Evolutionary conservation across 1,140 invertebrate species (phyloP).

Genomic region (Dreissena polymorpha): DNA sequence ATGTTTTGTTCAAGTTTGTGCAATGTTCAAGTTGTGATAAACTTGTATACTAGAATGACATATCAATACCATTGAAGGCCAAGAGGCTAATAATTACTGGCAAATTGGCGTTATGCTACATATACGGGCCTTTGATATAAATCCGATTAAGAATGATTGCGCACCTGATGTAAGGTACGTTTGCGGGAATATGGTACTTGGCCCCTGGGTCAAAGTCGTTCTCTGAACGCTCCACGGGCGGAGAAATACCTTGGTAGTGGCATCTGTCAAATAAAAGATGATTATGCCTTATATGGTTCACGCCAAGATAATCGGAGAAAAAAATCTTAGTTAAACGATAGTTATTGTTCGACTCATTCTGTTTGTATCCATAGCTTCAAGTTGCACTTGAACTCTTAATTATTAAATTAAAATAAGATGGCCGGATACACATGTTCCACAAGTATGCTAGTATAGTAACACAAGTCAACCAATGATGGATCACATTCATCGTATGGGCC

Average conservation of each 20-base stretch:
- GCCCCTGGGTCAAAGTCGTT: constrained; percentile 77
- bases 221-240: constrained; percentile 67
- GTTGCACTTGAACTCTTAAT: not conserved
- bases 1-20: no score
- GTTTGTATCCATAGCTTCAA: not conserved
- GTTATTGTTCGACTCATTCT: not conserved
- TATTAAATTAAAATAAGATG: no score
- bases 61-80: no score
- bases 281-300: not conserved
- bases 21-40: no score
- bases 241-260: constrained; percentile 74
- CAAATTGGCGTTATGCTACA: no score
- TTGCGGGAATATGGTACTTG: constrained; percentile 75
- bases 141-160: not conserved
- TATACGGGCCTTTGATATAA: no score
- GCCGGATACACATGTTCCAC: no score
- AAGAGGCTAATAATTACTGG: no score
- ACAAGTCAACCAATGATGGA: no score
- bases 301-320: not conserved
- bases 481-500: no score
- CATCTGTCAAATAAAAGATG: constrained; percentile 59
- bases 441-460: no score
- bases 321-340: not conserved
- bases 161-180: constrained; percentile 76
- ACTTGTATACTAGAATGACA: no score